Evolutionary conservation across 2,888 invertebrate genomes (phyloP).

Genomic region (Chironomus riparius): DNA sequence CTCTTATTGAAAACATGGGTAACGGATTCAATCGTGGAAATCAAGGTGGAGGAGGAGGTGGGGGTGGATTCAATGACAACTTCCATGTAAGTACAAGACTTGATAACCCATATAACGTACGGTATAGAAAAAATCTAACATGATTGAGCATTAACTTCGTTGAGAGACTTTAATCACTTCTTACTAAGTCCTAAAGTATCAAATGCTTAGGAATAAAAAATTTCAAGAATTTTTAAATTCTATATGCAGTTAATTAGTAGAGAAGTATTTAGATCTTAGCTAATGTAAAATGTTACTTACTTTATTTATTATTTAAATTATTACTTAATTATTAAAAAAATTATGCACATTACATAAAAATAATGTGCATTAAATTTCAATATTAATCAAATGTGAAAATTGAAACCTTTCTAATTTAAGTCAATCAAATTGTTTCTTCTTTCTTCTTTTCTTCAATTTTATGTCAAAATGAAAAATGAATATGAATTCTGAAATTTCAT

Average conservation of each 20-base stretch:
- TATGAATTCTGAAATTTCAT: constrained; percentile 9
- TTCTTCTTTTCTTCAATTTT: constrained; percentile 21
- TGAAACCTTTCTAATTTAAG: constrained; percentile 15
- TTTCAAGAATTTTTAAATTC: background rate
- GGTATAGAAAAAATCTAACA: background rate
- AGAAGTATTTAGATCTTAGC: background rate
- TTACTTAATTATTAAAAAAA: background rate
- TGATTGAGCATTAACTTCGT: background rate
- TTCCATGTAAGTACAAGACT: constrained; percentile 29
- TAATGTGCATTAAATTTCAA: background rate
- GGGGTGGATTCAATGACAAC: constrained; percentile 32
- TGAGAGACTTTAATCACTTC: background rate
- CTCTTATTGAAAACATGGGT: constrained; percentile 29
- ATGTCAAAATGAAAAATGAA: constrained; percentile 10
- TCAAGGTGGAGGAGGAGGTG: constrained; percentile 29
- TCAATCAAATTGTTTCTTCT: constrained; percentile 26
- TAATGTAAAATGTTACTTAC: background rate
- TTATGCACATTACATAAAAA: background rate
- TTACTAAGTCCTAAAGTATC: background rate
- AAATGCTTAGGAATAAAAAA: background rate
- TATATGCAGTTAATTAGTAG: too few species aligned
- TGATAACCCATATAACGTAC: background rate
- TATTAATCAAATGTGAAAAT: background rate
- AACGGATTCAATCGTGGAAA: constrained; percentile 30
- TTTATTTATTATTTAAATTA: background rate